phyloP scores from a whole-genome alignment of 2,888 invertebrate genomes.

The Lordiphosa andalusiaca region DNA sequence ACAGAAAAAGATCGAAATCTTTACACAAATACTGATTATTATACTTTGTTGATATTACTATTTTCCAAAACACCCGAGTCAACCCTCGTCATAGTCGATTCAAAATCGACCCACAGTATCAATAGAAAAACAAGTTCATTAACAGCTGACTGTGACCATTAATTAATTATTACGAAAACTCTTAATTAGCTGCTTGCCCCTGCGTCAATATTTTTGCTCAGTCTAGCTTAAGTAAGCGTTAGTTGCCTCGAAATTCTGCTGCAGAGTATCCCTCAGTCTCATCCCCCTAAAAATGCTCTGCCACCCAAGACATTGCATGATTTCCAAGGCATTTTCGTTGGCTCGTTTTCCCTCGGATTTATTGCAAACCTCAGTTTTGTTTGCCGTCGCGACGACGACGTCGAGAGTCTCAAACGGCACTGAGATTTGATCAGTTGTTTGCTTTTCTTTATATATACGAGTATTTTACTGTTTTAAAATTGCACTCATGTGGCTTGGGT shows the following conservation, averaged over 20 bases:
- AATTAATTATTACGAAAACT: too few relatives aligned
- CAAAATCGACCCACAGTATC: too few relatives aligned
- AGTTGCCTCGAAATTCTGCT: not conserved
- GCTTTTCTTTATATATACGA: conserved; percentile 30
- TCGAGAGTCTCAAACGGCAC: conserved; percentile 31
- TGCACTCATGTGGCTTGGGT: conserved; percentile 40
- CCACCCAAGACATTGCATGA: conserved; percentile 2
- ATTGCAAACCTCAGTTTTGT: conserved; percentile 39
- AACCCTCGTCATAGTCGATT: too few relatives aligned
- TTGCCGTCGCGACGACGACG: conserved; percentile 9
- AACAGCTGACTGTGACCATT: too few relatives aligned
- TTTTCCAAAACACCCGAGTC: too few relatives aligned
- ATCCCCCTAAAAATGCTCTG: not conserved
- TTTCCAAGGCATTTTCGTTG: conserved; percentile 18
- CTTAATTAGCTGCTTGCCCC: too few relatives aligned
- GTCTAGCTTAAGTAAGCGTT: too few relatives aligned
- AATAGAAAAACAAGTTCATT: too few relatives aligned
- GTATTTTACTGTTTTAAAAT: conserved; percentile 43
- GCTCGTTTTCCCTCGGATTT: conserved; percentile 29
- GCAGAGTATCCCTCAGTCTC: conserved; percentile 3
- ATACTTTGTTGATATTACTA: too few relatives aligned
- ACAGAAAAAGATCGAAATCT: too few relatives aligned
- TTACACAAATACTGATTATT: too few relatives aligned
- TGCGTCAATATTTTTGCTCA: too few relatives aligned
- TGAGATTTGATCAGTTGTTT: conserved; percentile 53